A percentile compares a stretch with the other conserved stretches of the same genome.
phyloP scores from a whole-genome alignment of 2,888 invertebrate species.

The Leptarthrus brevirostris region DNA sequence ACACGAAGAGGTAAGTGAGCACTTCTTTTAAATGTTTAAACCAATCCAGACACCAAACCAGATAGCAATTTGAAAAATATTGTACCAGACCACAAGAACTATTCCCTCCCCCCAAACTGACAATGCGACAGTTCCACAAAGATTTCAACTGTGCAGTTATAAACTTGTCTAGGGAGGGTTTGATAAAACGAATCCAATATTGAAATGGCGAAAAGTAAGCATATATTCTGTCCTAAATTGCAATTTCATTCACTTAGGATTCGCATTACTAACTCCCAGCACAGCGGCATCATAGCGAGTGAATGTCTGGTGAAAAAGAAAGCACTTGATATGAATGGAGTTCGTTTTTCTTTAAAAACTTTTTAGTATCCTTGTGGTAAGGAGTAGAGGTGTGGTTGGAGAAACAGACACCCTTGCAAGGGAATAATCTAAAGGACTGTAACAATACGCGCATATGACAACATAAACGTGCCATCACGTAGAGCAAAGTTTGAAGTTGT shows the following conservation, averaged over 20 bases:
- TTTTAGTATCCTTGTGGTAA: slow-evolving; percentile 33
- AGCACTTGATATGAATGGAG: slow-evolving; percentile 43
- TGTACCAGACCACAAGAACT: background rate
- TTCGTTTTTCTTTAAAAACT: slow-evolving; percentile 13
- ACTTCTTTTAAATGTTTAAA: slow-evolving; percentile 18
- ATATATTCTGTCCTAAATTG: slow-evolving; percentile 39
- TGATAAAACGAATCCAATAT: slow-evolving; percentile 20
- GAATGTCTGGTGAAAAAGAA: slow-evolving; percentile 44
- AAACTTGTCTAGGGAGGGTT: slow-evolving; percentile 13
- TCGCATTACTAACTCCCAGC: slow-evolving; percentile 19
- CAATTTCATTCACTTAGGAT: slow-evolving; percentile 41
- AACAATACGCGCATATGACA: slow-evolving; percentile 32
- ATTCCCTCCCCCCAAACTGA: background rate
- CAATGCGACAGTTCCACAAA: background rate
- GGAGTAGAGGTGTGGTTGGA: background rate
- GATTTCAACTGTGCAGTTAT: slow-evolving; percentile 16
- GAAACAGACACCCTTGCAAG: background rate
- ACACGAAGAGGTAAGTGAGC: slow-evolving; percentile 83
- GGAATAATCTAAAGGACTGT: slow-evolving; percentile 36
- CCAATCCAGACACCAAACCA: background rate
- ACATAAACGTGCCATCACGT: slow-evolving; percentile 48
- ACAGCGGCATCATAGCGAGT: background rate
- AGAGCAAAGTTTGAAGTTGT: slow-evolving; percentile 45
- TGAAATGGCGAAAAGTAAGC: slow-evolving; percentile 33
- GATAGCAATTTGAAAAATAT: too few relatives aligned